A percentile compares a stretch with the other conserved stretches of the same genome.
phyloP scores from a whole-genome alignment of 1,140 invertebrate genomes.

The Bacillus rossius region DNA sequence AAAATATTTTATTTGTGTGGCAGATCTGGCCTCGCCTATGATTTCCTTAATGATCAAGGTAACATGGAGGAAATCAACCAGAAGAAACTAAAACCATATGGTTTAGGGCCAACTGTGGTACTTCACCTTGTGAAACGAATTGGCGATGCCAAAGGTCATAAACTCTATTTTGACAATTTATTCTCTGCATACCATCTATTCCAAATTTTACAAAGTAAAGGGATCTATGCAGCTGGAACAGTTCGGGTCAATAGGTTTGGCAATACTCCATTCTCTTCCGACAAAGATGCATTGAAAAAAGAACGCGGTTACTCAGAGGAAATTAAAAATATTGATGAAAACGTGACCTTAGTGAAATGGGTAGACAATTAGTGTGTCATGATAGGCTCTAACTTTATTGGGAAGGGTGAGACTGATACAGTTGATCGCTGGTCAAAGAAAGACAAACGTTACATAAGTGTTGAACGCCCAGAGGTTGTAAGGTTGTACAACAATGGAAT shows the following conservation, averaged over 20 bases:
- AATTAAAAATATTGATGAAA: constrained; percentile 12
- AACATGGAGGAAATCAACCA: constrained; percentile 13
- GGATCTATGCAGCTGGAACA: constrained; percentile 16
- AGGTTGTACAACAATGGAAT: constrained; percentile 28
- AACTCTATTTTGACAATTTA: too few relatives aligned
- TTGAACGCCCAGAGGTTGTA: constrained; percentile 12
- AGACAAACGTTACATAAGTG: constrained; percentile 11
- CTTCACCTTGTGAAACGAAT: constrained; percentile 9
- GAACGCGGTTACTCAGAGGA: constrained; percentile 4
- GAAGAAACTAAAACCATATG: too few relatives aligned
- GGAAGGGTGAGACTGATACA: constrained; percentile 10
- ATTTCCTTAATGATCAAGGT: constrained; percentile 29
- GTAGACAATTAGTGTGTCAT: constrained; percentile 15
- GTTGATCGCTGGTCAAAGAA: constrained; percentile 13
- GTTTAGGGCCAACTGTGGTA: constrained; percentile 4
- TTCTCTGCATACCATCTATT: constrained; percentile 13
- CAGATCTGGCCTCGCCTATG: constrained; percentile 23
- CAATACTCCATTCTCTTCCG: constrained; percentile 12
- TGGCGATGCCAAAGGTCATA: neutral
- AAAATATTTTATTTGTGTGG: constrained; percentile 28
- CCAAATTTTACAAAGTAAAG: neutral
- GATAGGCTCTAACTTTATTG: constrained; percentile 16
- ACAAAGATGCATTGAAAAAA: constrained; percentile 17
- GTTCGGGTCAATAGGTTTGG: constrained; percentile 15
- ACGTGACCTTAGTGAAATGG: constrained; percentile 16